Base-by-base conservation (phyloP, 2,113 vertebrate species). In the Eulacestoma nigropectus region DNA sequence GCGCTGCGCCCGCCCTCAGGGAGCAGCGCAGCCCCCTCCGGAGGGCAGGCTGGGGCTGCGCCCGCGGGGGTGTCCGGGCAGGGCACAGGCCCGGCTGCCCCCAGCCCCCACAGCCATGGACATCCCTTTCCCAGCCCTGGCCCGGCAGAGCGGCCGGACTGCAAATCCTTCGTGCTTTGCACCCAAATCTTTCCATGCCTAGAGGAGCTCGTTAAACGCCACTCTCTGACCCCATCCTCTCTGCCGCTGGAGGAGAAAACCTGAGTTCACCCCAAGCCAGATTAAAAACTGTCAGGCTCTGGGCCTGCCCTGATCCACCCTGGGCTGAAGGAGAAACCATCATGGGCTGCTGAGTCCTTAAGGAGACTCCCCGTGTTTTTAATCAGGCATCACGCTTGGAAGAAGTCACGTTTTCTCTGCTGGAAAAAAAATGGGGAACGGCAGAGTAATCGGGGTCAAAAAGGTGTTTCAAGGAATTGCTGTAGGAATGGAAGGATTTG, bases 341-440 rank as follows among this genome's bases (percentile, higher is more conserved):
- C 23, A 0, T 1, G 4, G 19, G 42, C n/a, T 13, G 8, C 12
- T 0, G 7, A 14, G 47, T 1, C 62, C 21, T 14, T 0, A 0
- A 7, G 23, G 55, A 74, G 9, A 4, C 3, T 10, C n/a, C 25
- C 47, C 0, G 41, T 2, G 25, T 50, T 53, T 21, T 1, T 6
- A 13, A 16, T 4, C 21, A 9, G 20, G 32, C 39, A 16, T 18
- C 10, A 2, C 32, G 3, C 27, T 22, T 2, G 22, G 37, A 37
- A 49, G 20, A 41, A 13, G 39, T 26, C n/a, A 0, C 2, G 1
- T 20, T 74, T 62, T 20, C 11, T 14, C 33, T 9, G 29, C 39
- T 35, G 59, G 13, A 7, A 35, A 16, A 68, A 22, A 30, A 47
- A 6, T 0, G 9, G 17, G 39, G 7, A 84, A 10, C 0, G 1